Evolutionary conservation across 2,113 vertebrate species (phyloP).

Genomic region (Elaphurus davidianus): DNA sequence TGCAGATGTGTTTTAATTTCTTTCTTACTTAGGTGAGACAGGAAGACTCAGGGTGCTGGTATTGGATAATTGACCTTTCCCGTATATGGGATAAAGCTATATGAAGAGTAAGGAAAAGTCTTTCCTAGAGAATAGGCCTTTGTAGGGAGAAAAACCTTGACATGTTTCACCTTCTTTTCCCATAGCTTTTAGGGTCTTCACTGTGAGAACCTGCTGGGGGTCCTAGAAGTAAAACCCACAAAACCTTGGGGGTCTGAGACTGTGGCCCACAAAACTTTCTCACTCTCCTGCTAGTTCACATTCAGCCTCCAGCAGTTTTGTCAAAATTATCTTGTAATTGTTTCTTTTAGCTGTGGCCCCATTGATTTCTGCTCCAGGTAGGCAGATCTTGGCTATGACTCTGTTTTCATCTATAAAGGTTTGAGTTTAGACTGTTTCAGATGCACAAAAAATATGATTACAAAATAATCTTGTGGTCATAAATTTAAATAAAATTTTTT

Average conservation of each 20-base stretch:
- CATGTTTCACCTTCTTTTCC: not conserved
- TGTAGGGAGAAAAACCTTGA: not conserved
- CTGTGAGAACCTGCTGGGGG: not conserved
- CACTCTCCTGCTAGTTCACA: not conserved
- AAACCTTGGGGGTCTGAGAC: not conserved
- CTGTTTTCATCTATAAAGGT: not conserved
- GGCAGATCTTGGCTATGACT: not conserved
- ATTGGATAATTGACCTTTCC: not conserved
- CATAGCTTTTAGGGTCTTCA: not conserved
- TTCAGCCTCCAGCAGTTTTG: not conserved
- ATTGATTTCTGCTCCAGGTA: not conserved
- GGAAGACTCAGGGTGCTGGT: not conserved
- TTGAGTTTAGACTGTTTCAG: not conserved
- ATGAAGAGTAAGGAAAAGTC: not conserved
- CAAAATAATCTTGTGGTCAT: not conserved
- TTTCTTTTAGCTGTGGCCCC: not conserved
- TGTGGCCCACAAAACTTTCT: not conserved
- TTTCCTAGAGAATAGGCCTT: not conserved
- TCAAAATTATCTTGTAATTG: not conserved
- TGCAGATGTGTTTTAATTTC: not conserved
- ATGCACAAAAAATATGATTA: not conserved
- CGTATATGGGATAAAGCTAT: not conserved
- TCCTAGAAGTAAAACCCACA: not conserved
- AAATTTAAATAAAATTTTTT: slow-evolving; percentile 20
- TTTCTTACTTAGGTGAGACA: not conserved